Percentiles rank a stretch among this genome's conserved stretches.
phyloP scores from a whole-genome alignment of 2,888 invertebrate species.

The Chymomyza procnemis region DNA sequence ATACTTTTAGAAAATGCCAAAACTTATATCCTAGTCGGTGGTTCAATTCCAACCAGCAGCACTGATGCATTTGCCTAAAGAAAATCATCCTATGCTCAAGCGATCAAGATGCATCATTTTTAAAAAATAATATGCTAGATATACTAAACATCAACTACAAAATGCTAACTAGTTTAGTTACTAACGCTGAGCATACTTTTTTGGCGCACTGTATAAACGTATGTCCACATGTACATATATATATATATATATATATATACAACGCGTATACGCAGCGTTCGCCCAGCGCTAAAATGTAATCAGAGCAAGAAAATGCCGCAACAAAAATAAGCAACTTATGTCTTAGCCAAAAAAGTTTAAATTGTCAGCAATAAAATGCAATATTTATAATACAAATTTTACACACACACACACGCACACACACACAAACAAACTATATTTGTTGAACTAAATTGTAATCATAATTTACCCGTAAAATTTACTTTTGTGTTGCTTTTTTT shows the following conservation, averaged over 20 bases:
- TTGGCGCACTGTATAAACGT: too few relatives aligned
- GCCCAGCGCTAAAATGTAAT: conserved; percentile 22
- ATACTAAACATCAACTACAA: too few relatives aligned
- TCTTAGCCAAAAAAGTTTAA: conserved; percentile 36
- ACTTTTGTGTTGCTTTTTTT: conserved; percentile 7
- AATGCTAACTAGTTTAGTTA: too few relatives aligned
- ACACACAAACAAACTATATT: not conserved
- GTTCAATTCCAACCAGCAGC: too few relatives aligned
- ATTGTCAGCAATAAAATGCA: conserved; percentile 35
- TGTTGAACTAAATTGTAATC: not conserved
- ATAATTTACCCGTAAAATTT: conserved; percentile 29
- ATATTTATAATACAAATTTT: conserved; percentile 26
- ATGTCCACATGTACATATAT: not conserved
- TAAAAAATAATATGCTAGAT: too few relatives aligned
- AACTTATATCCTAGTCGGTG: too few relatives aligned
- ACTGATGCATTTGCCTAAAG: too few relatives aligned
- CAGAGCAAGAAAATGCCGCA: conserved; percentile 33
- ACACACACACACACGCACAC: not conserved
- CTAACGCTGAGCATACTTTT: too few relatives aligned
- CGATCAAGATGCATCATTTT: too few relatives aligned
- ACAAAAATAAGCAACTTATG: conserved; percentile 51
- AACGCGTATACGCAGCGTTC: conserved; percentile 56
- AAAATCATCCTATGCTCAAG: too few relatives aligned
- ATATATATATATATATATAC: conserved; percentile 14
- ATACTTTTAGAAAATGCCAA: too few relatives aligned